These are phyloP conservation scores for Nipponia nippon DNA, from an alignment of 2,113 vertebrate genomes.

Conservation along the genomic window DNA sequence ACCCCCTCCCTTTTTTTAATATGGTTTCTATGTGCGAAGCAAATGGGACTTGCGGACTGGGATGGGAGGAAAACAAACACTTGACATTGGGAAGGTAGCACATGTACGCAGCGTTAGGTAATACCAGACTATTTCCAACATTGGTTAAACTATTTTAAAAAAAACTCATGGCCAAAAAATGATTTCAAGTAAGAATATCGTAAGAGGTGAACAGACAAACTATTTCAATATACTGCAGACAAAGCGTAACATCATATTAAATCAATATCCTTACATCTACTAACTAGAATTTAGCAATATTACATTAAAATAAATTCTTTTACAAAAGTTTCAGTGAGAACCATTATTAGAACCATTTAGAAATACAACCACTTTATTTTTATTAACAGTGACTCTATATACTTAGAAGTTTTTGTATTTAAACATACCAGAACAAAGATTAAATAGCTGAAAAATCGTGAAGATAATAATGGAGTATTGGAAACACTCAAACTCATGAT, in stretches of 20 bases:
- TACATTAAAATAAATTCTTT: not conserved
- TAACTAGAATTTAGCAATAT: not conserved
- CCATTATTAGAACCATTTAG: not conserved
- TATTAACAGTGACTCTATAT: not conserved
- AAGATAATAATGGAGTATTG: not conserved
- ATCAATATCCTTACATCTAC: not conserved
- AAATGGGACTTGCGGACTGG: not conserved
- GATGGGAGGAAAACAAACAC: not conserved
- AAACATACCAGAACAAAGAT: not conserved
- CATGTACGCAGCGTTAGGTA: not conserved
- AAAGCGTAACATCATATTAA: not conserved
- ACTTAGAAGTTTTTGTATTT: not conserved
- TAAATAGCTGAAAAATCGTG: not conserved
- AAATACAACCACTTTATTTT: not conserved
- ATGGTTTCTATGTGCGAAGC: not conserved
- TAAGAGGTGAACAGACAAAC: not conserved
- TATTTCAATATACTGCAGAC: not conserved
- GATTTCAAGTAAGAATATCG: not conserved
- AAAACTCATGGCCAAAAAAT: not conserved
- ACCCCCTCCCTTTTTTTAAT: not conserved
- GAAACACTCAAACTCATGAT: not conserved
- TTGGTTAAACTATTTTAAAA: not conserved
- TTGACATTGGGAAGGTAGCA: not conserved
- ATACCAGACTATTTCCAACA: not conserved
- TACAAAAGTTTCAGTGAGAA: not conserved